Evolutionary conservation across 2,888 invertebrate genomes (phyloP).

Genomic region (Gnatocerus cornutus): DNA sequence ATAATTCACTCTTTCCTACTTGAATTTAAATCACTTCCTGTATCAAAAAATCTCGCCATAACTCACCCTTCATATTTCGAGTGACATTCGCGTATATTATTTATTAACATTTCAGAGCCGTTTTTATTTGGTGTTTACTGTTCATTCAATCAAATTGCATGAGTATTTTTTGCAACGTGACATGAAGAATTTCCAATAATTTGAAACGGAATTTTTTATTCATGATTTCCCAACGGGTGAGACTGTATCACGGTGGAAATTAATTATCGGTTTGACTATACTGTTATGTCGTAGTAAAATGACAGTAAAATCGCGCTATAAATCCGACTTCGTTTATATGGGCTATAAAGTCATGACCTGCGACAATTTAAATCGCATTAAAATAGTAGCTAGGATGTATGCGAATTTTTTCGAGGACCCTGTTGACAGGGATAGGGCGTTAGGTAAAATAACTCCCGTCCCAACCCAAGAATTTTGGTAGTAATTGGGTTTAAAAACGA

Average conservation of each 20-base stretch:
- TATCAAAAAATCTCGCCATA: background rate
- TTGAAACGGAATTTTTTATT: slow-evolving; percentile 20
- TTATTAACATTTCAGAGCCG: slow-evolving; percentile 12
- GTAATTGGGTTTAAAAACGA: no score
- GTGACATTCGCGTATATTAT: background rate
- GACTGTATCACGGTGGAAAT: slow-evolving; percentile 27
- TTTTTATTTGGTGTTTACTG: slow-evolving; percentile 30
- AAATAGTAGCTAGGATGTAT: slow-evolving; percentile 8
- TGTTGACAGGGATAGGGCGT: no score
- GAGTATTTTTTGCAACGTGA: slow-evolving; percentile 16
- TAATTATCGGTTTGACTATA: slow-evolving; percentile 42
- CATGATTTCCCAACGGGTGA: slow-evolving; percentile 23
- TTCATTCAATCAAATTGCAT: slow-evolving; percentile 15
- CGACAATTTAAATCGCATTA: slow-evolving; percentile 27
- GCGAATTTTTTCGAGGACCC: no score
- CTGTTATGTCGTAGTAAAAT: slow-evolving; percentile 39
- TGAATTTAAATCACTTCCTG: slow-evolving; percentile 1
- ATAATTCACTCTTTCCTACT: no score
- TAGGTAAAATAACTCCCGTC: background rate
- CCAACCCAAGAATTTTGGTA: no score
- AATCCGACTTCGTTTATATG: slow-evolving; percentile 33
- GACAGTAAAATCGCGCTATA: slow-evolving; percentile 30
- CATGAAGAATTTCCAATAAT: slow-evolving; percentile 29
- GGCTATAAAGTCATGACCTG: slow-evolving; percentile 40
- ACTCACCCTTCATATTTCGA: slow-evolving; percentile 6